Conservation (phyloP, 2,888 invertebrate species). For the Pteria penguin region DNA sequence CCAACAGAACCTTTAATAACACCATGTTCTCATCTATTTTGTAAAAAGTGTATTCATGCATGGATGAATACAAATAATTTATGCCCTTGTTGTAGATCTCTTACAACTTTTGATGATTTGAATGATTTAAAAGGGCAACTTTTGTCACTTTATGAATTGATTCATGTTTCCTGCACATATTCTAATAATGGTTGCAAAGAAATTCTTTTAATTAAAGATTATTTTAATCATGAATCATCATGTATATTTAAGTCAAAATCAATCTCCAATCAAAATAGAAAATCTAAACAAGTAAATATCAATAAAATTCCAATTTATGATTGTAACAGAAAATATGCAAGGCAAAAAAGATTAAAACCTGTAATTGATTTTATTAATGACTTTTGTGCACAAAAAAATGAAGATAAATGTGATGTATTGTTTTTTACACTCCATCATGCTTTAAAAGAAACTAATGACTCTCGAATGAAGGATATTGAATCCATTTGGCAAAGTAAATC, state of each 20-base stretch:
- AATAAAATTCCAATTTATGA: background rate
- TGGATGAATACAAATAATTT: background rate
- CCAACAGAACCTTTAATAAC: background rate
- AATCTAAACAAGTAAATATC: background rate
- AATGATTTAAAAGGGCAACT: background rate
- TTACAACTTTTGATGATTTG: background rate
- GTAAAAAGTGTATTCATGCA: background rate
- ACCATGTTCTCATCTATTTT: background rate
- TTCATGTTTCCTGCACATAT: background rate
- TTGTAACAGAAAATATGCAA: background rate
- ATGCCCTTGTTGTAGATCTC: background rate
- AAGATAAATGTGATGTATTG: background rate
- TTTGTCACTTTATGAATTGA: background rate
- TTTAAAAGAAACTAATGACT: background rate
- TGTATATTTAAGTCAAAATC: too few species aligned
- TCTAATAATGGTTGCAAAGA: background rate
- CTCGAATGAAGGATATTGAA: background rate
- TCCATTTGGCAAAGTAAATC: background rate
- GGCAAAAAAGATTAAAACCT: background rate
- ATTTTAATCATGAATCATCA: background rate
- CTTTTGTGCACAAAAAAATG: background rate
- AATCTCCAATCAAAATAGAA: background rate
- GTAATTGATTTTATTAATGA: background rate
- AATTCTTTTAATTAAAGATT: background rate
- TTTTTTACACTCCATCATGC: background rate